A percentile compares a stretch with the other conserved stretches of the same genome.
phyloP scores from a whole-genome alignment of 1,140 invertebrate species.

The Apolygus lucorum region DNA sequence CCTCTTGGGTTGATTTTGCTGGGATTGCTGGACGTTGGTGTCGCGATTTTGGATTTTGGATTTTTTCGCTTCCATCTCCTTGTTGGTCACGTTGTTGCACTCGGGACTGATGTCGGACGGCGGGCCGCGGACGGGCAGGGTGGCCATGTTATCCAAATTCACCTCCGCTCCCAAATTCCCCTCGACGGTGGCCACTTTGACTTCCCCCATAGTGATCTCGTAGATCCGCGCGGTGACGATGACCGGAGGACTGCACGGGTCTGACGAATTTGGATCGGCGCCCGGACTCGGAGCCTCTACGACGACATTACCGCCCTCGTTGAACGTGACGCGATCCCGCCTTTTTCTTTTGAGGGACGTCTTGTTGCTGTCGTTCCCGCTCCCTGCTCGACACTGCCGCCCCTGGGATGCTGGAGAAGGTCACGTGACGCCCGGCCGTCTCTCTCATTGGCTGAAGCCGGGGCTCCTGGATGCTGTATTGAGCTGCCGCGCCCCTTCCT shows the following conservation, averaged over 20 bases:
- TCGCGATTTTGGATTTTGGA: slow-evolving; percentile 19
- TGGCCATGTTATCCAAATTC: slow-evolving; percentile 73
- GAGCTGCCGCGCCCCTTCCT: slow-evolving; percentile 22
- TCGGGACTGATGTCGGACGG: slow-evolving; percentile 51
- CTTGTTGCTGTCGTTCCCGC: not conserved
- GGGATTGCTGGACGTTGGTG: slow-evolving; percentile 68
- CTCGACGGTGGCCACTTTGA: slow-evolving; percentile 70
- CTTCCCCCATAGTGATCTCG: slow-evolving; percentile 54
- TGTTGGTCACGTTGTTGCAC: slow-evolving; percentile 70
- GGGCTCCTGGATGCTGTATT: slow-evolving; percentile 7
- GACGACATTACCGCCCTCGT: not conserved
- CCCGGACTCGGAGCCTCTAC: not conserved
- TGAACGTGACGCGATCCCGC: not conserved
- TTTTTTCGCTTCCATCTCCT: slow-evolving; percentile 77
- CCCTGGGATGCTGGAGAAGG: slow-evolving; percentile 14
- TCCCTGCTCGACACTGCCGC: not conserved
- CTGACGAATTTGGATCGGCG: not conserved
- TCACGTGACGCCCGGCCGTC: not conserved
- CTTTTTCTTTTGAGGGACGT: not conserved
- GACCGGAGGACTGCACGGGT: not conserved
- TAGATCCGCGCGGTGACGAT: not conserved
- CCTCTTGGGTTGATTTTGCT: slow-evolving; percentile 27
- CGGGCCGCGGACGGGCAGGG: slow-evolving; percentile 56
- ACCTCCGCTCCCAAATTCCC: slow-evolving; percentile 50
- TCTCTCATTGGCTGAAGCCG: not conserved